Evolutionary conservation across 2,888 invertebrate species (phyloP).

Genomic region (Phytoseiulus persimilis): DNA sequence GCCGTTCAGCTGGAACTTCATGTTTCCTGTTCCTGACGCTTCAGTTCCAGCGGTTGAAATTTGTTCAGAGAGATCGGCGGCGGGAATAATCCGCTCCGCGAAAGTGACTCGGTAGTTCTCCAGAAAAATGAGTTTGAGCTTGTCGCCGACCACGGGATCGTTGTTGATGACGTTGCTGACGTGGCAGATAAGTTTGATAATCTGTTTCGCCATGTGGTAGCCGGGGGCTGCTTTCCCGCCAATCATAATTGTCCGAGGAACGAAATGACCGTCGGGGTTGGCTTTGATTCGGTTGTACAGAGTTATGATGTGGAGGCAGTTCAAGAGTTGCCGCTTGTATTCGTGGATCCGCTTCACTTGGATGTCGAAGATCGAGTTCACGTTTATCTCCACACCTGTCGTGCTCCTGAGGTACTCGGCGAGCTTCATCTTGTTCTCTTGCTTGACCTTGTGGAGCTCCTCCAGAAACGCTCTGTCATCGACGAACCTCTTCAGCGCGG

Average conservation of each 20-base stretch:
- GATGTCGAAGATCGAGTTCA: constrained; percentile 93
- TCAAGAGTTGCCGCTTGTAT: constrained; percentile 94
- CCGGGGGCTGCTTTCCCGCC: constrained; percentile 76
- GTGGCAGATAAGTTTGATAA: constrained; percentile 88
- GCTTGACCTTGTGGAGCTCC: constrained; percentile 82
- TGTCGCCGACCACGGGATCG: constrained; percentile 95
- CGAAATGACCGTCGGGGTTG: constrained; percentile 72
- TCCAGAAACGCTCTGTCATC: constrained; percentile 81
- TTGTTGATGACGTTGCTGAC: constrained; percentile 91
- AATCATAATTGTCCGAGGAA: constrained; percentile 92
- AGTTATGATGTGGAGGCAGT: constrained; percentile 88
- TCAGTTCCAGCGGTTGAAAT: constrained; percentile 53
- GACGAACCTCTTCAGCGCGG: constrained; percentile 69
- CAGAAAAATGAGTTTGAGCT: constrained; percentile 74
- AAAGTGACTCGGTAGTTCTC: constrained; percentile 95
- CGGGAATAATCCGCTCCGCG: constrained; percentile 53
- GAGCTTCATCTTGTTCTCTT: constrained; percentile 70
- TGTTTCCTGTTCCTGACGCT: constrained; percentile 53
- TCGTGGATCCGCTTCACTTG: constrained; percentile 99
- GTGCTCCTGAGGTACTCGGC: constrained; percentile 76
- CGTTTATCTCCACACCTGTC: constrained; percentile 78
- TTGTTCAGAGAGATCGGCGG: constrained; percentile 52
- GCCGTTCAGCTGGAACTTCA: constrained; percentile 53
- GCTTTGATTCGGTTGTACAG: constrained; percentile 95
- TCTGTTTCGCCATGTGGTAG: constrained; percentile 95